phyloP scores from a whole-genome alignment of 2,888 invertebrate species.

The Camponotus fellah region DNA sequence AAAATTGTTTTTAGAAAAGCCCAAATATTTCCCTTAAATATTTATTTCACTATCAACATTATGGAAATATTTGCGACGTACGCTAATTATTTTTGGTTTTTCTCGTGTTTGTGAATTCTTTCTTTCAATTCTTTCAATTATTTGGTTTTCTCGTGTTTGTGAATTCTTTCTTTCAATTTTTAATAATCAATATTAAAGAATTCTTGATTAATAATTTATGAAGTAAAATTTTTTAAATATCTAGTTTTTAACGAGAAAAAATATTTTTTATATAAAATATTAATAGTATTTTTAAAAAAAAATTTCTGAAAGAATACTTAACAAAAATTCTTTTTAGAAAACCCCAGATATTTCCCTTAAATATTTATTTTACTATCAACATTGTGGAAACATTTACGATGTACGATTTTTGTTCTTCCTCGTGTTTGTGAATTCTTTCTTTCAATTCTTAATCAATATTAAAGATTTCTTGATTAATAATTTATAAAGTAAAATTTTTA shows the following conservation, averaged over 20 bases:
- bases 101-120: slow-evolving; percentile 3
- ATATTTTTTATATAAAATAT: neutral
- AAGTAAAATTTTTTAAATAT: too few relatives aligned
- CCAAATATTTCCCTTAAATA: neutral
- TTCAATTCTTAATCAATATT: too few relatives aligned
- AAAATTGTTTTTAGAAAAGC: neutral
- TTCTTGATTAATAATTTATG: too few relatives aligned
- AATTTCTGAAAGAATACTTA: too few relatives aligned
- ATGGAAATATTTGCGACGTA: neutral
- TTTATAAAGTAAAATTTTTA: too few relatives aligned
- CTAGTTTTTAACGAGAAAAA: too few relatives aligned
- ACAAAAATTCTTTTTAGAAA: neutral
- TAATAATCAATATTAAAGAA: too few relatives aligned
- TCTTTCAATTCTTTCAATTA: too few relatives aligned
- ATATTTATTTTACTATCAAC: neutral
- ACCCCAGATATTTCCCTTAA: neutral
- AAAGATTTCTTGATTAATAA: too few relatives aligned
- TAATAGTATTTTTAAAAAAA: neutral
- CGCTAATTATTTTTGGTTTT: neutral
- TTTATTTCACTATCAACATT: neutral
- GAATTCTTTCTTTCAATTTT: too few relatives aligned
- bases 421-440: neutral
- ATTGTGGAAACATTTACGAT: neutral
- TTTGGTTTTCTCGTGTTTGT: too few relatives aligned
- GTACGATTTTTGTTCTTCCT: slow-evolving; percentile 8